Conservation (phyloP, 2,113 vertebrate species). For the Ancistrus triradiatus region DNA sequence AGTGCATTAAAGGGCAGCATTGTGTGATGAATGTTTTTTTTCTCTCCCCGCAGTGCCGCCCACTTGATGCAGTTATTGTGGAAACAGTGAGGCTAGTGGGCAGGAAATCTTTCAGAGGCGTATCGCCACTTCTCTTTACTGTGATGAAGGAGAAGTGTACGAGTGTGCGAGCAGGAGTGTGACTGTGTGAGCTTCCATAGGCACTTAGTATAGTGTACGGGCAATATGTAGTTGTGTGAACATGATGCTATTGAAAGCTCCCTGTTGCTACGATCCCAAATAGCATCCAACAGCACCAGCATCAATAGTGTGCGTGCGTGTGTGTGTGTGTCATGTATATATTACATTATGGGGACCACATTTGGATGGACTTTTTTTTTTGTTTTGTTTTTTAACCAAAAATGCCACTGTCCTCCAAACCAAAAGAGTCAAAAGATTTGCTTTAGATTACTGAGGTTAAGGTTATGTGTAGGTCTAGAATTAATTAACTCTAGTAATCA, state of each 20-base stretch:
- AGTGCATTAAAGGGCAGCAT: slow-evolving; percentile 3
- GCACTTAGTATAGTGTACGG: slow-evolving; percentile 2
- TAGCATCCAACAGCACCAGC: slow-evolving; percentile 15
- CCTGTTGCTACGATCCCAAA: slow-evolving; percentile 2
- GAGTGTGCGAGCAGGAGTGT: not conserved
- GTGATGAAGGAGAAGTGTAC: not conserved
- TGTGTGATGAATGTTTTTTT: not conserved
- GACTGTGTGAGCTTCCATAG: not conserved
- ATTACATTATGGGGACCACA: no score
- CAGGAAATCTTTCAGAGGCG: slow-evolving; percentile 11
- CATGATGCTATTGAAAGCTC: slow-evolving; percentile 23
- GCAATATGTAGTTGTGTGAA: slow-evolving; percentile 22
- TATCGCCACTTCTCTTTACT: not conserved
- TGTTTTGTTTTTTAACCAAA: no score
- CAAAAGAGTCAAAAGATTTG: no score
- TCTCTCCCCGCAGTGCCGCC: not conserved
- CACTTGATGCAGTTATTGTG: slow-evolving; percentile 29
- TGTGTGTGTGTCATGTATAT: not conserved
- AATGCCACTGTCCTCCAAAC: no score
- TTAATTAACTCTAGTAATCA: no score
- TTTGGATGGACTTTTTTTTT: no score
- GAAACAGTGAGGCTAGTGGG: slow-evolving; percentile 15
- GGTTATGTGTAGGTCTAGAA: no score
- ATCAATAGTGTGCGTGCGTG: not conserved
- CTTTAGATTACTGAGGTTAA: no score